A percentile compares a stretch with the other conserved stretches of the same genome.
phyloP scores from a whole-genome alignment of 2,888 invertebrate genomes.

The Chymomyza procnemis region DNA sequence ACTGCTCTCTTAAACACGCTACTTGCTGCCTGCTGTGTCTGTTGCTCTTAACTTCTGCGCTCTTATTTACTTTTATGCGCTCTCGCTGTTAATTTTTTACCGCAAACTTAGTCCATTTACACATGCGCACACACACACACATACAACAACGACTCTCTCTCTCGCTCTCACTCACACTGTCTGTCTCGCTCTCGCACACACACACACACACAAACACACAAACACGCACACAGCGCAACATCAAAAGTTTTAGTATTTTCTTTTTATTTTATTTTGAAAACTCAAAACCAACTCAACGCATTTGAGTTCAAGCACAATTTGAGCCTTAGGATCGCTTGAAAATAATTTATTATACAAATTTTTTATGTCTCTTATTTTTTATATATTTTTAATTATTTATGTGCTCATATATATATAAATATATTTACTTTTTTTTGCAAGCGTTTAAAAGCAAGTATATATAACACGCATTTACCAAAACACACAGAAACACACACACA shows the following conservation, averaged over 20 bases:
- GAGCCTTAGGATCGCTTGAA: conserved; percentile 29
- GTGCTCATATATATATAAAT: conserved; percentile 14
- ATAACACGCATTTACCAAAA: conserved; percentile 13
- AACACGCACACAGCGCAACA: neutral
- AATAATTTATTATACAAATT: neutral
- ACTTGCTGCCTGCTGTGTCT: neutral
- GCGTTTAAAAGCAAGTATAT: conserved; percentile 25
- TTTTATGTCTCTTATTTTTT: neutral
- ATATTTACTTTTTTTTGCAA: conserved; percentile 1
- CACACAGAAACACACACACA: neutral
- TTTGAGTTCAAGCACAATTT: conserved; percentile 2
- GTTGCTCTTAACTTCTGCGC: neutral
- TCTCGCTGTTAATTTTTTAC: neutral
- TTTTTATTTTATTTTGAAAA: too few relatives aligned
- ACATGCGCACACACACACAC: neutral
- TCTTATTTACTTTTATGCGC: neutral
- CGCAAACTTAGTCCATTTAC: neutral
- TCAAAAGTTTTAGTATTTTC: neutral
- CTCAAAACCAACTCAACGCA: neutral
- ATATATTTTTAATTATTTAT: neutral
- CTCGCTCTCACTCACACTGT: conserved; percentile 1
- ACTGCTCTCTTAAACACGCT: neutral
- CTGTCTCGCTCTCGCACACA: neutral
- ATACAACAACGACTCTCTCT: too few relatives aligned
- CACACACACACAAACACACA: conserved; percentile 23